Conservation (phyloP, 2,113 vertebrate genomes). For the Montifringilla adamsi region DNA sequence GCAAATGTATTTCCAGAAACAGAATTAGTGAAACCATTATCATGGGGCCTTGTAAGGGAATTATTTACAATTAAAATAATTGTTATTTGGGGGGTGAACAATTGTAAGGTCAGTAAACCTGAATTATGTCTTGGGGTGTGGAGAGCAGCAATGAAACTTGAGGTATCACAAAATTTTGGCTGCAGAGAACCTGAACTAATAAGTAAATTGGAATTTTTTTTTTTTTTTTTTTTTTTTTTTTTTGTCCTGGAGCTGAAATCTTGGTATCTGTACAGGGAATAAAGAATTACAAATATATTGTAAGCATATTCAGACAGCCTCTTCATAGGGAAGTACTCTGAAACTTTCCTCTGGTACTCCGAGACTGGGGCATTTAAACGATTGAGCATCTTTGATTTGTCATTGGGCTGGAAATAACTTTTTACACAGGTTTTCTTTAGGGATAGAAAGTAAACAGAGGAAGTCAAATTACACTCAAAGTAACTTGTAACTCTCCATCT, state of each 20-base stretch:
- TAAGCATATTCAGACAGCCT: not conserved
- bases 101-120: not conserved
- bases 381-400: not conserved
- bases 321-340: not conserved
- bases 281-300: not conserved
- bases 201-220: not conserved
- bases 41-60: not conserved
- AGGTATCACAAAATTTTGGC: not conserved
- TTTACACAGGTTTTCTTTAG: not conserved
- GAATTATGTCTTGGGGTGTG: not conserved
- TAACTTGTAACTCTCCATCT: not conserved
- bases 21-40: not conserved
- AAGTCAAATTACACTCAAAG: not conserved
- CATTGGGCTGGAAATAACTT: not conserved
- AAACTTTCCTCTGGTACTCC: not conserved
- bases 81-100: rapidly evolving
- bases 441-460: not conserved
- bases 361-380: not conserved
- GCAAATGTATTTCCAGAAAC: not conserved
- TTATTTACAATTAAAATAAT: not conserved
- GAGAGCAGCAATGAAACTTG: not conserved
- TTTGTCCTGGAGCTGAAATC: not conserved
- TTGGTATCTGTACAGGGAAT: not conserved
- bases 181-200: not conserved
- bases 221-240: not conserved